Percentiles rank a stretch among this genome's conserved stretches.
Evolutionary conservation across 2,113 vertebrate genomes (phyloP).

Genomic region (Cricetomys ansorgei): DNA sequence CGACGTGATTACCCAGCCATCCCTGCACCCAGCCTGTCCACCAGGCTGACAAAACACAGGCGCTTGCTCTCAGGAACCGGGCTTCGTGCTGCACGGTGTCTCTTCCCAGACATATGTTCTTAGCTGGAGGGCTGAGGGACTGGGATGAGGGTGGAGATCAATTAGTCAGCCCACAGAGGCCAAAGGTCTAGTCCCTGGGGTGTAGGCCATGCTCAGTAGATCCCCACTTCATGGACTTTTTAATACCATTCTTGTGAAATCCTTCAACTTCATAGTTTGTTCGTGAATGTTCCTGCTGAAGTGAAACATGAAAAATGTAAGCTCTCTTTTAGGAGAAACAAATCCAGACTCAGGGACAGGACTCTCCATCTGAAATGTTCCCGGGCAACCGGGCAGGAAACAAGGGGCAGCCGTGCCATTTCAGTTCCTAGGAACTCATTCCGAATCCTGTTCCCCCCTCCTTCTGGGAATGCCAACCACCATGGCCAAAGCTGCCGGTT

Average conservation of each 20-base stretch:
- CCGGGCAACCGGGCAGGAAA: too few relatives aligned
- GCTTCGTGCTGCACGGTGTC: neutral
- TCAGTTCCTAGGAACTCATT: neutral
- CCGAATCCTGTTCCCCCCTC: neutral
- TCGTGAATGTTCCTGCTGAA: constrained; percentile 36
- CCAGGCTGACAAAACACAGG: constrained; percentile 55
- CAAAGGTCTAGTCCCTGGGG: neutral
- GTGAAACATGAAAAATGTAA: constrained; percentile 48
- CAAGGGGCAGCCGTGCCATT: accelerated
- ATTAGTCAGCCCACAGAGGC: neutral
- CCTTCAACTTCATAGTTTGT: constrained; percentile 27
- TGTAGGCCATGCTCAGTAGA: neutral
- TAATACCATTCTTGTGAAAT: constrained; percentile 13
- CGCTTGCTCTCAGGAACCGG: neutral
- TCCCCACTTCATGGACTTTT: neutral
- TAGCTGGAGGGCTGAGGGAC: neutral
- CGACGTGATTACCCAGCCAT: neutral
- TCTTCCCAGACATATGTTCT: neutral
- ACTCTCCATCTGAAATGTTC: neutral
- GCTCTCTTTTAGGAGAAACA: neutral
- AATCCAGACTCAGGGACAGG: neutral
- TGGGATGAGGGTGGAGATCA: neutral
- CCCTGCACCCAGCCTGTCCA: neutral
- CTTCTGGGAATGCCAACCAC: neutral
- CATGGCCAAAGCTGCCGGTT: neutral